Base-by-base conservation (phyloP, 2,888 invertebrate species). In the Arenicola marina region DNA sequence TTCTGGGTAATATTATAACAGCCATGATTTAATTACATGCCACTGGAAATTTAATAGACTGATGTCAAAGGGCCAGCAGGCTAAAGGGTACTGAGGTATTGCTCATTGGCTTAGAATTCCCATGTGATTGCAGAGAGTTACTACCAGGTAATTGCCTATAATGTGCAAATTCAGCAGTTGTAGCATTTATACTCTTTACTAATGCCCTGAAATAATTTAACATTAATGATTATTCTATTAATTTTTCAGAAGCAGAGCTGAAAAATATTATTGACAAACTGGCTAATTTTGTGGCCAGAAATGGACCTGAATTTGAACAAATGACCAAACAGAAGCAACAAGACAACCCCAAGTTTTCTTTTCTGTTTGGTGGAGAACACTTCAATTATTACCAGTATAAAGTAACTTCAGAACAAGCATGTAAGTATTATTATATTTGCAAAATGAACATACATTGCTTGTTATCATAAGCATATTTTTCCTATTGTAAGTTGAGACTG, bases 321-420 rank as follows among this genome's bases (percentile, higher is more conserved):
- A 97, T 97, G 92, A 97, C 97, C 66, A 97, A 97, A 87, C 92
- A 92, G 81, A 97, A 97, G 86, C 97, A 98, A 85, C 92, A 94
- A 85, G 94, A 93, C 82, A 98, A 99, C 85, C 94, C 95, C 2
- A 95, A 95, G 84, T 98, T 98, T 87, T 90, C 92, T 77, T 99
- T 98, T 86, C 88, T 99, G 66, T 97, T 94, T 86, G 96, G 96
- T 72, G 97, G 97, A 61, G 95, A 96, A 79, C 90, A 90, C 86
- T 95, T 91, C 86, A 92, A 92, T 84, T 98, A 98, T 85, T 99
- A 99, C 86, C 94, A 95, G 84, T 95, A 91, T 85, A 92, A 93
- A 89, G 95, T 97, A 76, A 91, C 92, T 59, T 90, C 93, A 62
- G 96, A 97, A 85, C 95, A 95, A 90, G 90, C 93, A 83, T 91